Evolutionary conservation across 2,888 invertebrate genomes (phyloP).

Genomic region (Callosobruchus maculatus): DNA sequence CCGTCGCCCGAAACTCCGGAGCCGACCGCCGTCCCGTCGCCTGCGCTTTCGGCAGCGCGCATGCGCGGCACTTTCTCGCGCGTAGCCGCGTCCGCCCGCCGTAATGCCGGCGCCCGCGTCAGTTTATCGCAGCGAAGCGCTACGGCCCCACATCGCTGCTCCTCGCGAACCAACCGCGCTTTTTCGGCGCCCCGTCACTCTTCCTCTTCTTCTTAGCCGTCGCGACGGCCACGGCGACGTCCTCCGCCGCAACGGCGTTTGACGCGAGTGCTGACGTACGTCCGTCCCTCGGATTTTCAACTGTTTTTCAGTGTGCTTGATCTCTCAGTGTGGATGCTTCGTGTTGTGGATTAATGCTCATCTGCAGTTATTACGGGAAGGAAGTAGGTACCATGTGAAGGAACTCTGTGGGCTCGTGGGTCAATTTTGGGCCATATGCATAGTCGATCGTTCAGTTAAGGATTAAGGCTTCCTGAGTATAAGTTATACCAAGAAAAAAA

Average conservation of each 20-base stretch:
- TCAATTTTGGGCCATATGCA: no score
- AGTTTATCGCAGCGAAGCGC: no score
- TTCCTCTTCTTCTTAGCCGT: neutral
- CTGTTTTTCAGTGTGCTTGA: neutral
- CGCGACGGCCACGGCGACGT: neutral
- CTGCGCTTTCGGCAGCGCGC: neutral
- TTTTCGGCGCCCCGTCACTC: no score
- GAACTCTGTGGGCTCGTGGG: no score
- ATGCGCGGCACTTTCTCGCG: neutral
- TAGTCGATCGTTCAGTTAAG: no score
- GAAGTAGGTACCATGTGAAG: neutral
- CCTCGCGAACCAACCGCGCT: no score
- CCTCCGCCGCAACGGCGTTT: neutral
- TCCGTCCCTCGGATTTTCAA: no score
- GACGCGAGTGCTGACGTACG: neutral
- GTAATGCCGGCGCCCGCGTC: no score
- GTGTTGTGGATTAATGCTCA: neutral
- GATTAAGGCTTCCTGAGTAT: no score
- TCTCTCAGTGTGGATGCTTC: neutral
- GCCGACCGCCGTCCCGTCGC: neutral
- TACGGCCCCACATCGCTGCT: no score
- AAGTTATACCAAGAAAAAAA: no score
- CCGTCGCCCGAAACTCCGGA: neutral
- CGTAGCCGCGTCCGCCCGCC: neutral
- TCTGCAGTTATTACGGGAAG: neutral